phyloP scores from a whole-genome alignment of 92 coral and sea anemone species.

The Meandrina meandrites region DNA sequence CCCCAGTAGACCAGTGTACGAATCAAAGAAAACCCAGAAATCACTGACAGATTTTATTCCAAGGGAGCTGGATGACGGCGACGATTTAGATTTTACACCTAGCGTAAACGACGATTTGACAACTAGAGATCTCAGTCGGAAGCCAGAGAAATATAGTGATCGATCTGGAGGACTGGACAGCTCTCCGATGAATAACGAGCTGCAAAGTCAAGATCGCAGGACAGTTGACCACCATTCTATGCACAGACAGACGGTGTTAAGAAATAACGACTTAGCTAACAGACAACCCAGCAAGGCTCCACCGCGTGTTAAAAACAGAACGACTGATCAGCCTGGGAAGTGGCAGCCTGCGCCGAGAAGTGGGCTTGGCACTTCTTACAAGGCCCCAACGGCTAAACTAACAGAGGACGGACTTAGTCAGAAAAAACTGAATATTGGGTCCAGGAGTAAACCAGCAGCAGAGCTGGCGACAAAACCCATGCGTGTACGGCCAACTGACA shows the following conservation, averaged over 20 bases:
- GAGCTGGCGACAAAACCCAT: neutral
- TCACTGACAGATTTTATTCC: conserved; percentile 15
- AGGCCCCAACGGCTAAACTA: conserved; percentile 10
- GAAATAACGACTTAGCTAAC: conserved; percentile 23
- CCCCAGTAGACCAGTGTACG: conserved; percentile 43
- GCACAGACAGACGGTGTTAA: neutral
- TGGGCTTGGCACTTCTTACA: neutral
- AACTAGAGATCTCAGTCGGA: conserved; percentile 10
- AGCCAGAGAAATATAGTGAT: conserved; percentile 12
- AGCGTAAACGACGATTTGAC: neutral
- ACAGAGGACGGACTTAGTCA: neutral
- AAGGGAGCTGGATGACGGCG: conserved; percentile 13
- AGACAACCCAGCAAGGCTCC: neutral
- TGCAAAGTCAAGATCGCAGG: too few relatives aligned
- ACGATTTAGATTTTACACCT: conserved; percentile 18
- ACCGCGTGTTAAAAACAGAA: conserved; percentile 12
- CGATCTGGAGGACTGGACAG: neutral
- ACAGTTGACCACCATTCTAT: neutral
- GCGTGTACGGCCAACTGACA: neutral
- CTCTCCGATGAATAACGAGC: conserved; percentile 11
- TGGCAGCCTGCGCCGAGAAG: neutral
- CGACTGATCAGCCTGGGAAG: neutral
- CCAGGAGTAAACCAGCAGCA: neutral
- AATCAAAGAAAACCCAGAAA: conserved; percentile 15
- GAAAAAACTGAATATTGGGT: conserved; percentile 2